Conservation (phyloP, 2,888 invertebrate species). For the Chelonus formosanus region DNA sequence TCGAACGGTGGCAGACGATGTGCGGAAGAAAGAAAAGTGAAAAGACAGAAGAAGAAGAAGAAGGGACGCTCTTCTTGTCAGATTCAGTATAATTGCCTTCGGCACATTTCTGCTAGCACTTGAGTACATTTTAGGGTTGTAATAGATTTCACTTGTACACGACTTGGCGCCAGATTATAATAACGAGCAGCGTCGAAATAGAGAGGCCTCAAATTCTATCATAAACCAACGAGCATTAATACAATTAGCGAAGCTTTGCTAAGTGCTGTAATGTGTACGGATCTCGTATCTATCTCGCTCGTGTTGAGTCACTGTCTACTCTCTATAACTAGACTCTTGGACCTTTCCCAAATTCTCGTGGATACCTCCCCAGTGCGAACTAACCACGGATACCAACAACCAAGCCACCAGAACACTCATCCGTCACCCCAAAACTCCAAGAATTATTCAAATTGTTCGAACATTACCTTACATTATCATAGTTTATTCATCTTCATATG, state of each 20-base stretch:
- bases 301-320: neutral
- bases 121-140: slow-evolving; percentile 34
- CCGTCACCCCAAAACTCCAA: slow-evolving; percentile 29
- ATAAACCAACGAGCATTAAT: slow-evolving; percentile 61
- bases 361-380: slow-evolving; percentile 21
- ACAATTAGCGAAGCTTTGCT: slow-evolving; percentile 62
- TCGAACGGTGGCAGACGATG: slow-evolving; percentile 26
- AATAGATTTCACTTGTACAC: slow-evolving; percentile 52
- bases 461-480: slow-evolving; percentile 21
- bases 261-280: slow-evolving; percentile 55
- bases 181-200: slow-evolving; percentile 2
- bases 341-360: slow-evolving; percentile 56
- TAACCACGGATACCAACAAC: slow-evolving; percentile 32
- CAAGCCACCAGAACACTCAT: slow-evolving; percentile 27
- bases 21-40: slow-evolving; percentile 5
- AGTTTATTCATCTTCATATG: neutral
- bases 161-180: slow-evolving; percentile 53
- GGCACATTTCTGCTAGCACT: slow-evolving; percentile 30
- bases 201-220: slow-evolving; percentile 42
- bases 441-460: slow-evolving; percentile 30
- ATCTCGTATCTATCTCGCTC: slow-evolving; percentile 32
- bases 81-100: slow-evolving; percentile 32
- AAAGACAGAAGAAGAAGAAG: slow-evolving; percentile 4
- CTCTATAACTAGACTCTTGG: slow-evolving; percentile 46
- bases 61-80: slow-evolving; percentile 28